A percentile compares a stretch with the other conserved stretches of the same genome.
Evolutionary conservation across 2,113 vertebrate genomes (phyloP).

Genomic region (Macquaria australasica): DNA sequence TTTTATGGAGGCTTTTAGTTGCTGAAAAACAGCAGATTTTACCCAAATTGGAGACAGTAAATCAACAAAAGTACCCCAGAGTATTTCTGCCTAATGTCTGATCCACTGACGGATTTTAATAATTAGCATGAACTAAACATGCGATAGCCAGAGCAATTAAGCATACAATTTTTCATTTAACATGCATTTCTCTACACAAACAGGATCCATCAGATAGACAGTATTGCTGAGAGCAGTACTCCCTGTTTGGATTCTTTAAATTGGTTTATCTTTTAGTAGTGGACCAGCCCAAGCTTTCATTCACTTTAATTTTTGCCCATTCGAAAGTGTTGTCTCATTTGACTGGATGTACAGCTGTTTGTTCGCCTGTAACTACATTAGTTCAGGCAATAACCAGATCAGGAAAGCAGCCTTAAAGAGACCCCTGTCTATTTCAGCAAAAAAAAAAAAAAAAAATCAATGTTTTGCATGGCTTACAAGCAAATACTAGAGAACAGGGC

Average conservation of each 20-base stretch:
- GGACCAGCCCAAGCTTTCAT: not conserved
- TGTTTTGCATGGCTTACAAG: not conserved
- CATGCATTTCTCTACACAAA: slow-evolving; percentile 32
- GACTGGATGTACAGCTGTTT: not conserved
- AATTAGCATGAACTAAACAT: slow-evolving; percentile 57
- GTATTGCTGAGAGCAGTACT: not conserved
- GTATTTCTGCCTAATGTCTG: slow-evolving; percentile 39
- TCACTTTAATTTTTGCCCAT: not conserved
- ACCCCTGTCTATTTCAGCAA: not conserved
- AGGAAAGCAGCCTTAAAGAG: not conserved
- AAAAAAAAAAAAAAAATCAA: not conserved
- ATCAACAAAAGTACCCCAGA: slow-evolving; percentile 52
- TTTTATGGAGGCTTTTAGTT: slow-evolving; percentile 25
- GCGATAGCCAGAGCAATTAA: slow-evolving; percentile 40
- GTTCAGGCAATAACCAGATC: slow-evolving; percentile 1
- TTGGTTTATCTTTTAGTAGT: not conserved
- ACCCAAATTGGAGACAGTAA: slow-evolving; percentile 23
- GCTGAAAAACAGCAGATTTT: slow-evolving; percentile 22
- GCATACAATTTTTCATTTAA: slow-evolving; percentile 51
- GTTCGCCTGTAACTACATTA: slow-evolving; percentile 20
- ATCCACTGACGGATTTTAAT: slow-evolving; percentile 59
- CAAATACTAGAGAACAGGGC: slow-evolving; percentile 14
- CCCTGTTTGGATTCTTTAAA: slow-evolving; percentile 16
- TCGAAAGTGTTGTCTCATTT: not conserved
- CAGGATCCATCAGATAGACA: slow-evolving; percentile 17